Evolutionary conservation across 1,140 invertebrate genomes (phyloP), one percentile per base, ranked within the genome.

Genomic region (Homalodisca vitripennis): DNA sequence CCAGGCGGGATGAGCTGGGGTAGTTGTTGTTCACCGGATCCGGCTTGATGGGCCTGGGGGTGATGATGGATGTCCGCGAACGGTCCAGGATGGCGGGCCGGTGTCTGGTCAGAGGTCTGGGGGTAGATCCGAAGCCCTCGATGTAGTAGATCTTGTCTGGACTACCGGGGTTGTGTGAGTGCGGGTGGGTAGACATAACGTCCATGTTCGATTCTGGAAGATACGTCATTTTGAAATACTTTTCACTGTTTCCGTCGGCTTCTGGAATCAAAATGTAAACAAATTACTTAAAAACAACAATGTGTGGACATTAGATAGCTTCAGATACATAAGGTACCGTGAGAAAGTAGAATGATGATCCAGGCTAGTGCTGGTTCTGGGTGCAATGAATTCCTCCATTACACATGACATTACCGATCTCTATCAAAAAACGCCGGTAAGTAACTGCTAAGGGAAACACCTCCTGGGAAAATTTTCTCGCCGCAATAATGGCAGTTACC

Each of bases 121-220:
- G 12, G 29, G 14, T 3, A 1, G n/a, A 53, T 6, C 48, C 30
- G 29, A 53, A 53, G 1, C 53, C 66, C 14, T 67, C 66, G 26
- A 55, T 34, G 66, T 55, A 67, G 27, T 51, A 67, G 47, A 53
- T 57, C 48, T 67, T 67, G 20, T 67, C 66, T 63, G 10, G 34
- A 6, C 34, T 17, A 41, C 34, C 17, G 34, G 34, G 6, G 17
- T 6, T 6, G 17, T 17, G 6, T 10, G 34, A 10, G 6, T 10
- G 6, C 17, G 34, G 34, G 34, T 41, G 34, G 6, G 34, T 41
- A 6, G 17, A 6, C 34, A 41, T 41, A 41, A 10, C 34, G 6
- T 10, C 17, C 55, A 26, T 30, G 3, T 3, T 26, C 2, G 26
- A 2, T 24, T 60, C 55, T 29, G 3, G 26, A 26, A 29, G 55